A percentile compares a stretch with the other conserved stretches of the same genome.
Evolutionary conservation across 1,140 invertebrate species (phyloP).

Genomic region (Pseudomyrmex concolor): DNA sequence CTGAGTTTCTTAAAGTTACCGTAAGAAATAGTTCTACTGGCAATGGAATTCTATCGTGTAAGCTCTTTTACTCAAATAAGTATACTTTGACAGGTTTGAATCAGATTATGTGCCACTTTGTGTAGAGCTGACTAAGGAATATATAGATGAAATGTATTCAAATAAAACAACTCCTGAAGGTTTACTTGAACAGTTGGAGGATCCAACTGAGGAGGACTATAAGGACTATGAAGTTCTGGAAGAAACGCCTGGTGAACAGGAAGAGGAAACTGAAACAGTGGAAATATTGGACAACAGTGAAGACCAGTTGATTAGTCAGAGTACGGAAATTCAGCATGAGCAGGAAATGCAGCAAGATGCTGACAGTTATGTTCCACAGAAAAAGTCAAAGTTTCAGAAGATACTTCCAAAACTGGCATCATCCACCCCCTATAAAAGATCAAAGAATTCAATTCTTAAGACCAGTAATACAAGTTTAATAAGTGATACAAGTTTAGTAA

Average conservation of each 20-base stretch:
- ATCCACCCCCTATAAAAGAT: not conserved
- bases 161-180: constrained; percentile 76
- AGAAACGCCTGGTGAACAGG: constrained; percentile 72
- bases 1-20: constrained; percentile 82
- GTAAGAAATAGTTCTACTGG: constrained; percentile 69
- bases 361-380: constrained; percentile 75
- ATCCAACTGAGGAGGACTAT: constrained; percentile 81
- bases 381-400: constrained; percentile 80
- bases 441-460: constrained; percentile 32
- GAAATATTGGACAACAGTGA: constrained; percentile 59
- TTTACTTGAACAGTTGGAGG: constrained; percentile 81
- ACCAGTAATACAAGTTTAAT: not conserved
- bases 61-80: not conserved
- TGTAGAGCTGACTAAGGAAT: constrained; percentile 81
- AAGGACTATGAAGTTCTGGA: constrained; percentile 81
- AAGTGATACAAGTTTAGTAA: constrained; percentile 1
- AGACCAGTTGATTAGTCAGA: constrained; percentile 8
- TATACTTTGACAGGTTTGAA: constrained; percentile 76
- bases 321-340: not conserved
- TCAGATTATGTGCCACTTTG: constrained; percentile 78
- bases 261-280: constrained; percentile 46
- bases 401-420: constrained; percentile 76
- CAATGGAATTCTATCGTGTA: not conserved
- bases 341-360: constrained; percentile 62
- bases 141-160: constrained; percentile 80